phyloP scores from a whole-genome alignment of 23 tunicate species.

The Trididemnum miniatum region DNA sequence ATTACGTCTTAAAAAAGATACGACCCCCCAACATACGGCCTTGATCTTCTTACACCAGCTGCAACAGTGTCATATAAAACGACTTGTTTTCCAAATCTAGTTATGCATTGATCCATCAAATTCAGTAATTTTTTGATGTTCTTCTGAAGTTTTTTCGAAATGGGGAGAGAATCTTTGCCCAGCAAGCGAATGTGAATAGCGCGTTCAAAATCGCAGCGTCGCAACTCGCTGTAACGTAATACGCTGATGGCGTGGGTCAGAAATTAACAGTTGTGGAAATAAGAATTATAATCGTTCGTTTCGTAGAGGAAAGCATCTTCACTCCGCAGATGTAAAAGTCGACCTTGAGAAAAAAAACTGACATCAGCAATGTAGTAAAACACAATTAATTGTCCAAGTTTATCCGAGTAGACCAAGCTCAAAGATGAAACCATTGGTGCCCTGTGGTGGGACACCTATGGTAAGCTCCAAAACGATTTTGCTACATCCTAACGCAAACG shows the following conservation, averaged over 20 bases:
- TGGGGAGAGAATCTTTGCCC: conserved; percentile 29
- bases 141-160: conserved; percentile 24
- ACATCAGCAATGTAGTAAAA: no score
- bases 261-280: conserved; percentile 88
- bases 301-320: conserved; percentile 69
- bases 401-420: no score
- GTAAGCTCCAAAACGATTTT: no score
- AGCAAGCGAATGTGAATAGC: conserved; percentile 27
- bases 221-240: conserved; percentile 40
- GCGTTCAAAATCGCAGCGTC: conserved; percentile 65
- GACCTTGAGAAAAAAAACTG: conserved; percentile 40
- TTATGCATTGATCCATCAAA: conserved; percentile 61
- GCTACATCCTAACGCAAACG: no score
- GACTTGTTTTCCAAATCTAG: conserved; percentile 62
- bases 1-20: no score
- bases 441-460: no score
- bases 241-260: conserved; percentile 64
- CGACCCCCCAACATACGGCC: no score
- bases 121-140: conserved; percentile 55
- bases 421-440: no score
- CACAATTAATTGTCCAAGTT: no score
- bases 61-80: conserved; percentile 40
- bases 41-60: no score
- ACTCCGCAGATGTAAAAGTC: conserved; percentile 55
- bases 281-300: conserved; percentile 47